These are phyloP conservation scores for Muscidifurax raptorellus DNA, from an alignment of 1,140 invertebrate genomes.

Conservation along the genomic window DNA sequence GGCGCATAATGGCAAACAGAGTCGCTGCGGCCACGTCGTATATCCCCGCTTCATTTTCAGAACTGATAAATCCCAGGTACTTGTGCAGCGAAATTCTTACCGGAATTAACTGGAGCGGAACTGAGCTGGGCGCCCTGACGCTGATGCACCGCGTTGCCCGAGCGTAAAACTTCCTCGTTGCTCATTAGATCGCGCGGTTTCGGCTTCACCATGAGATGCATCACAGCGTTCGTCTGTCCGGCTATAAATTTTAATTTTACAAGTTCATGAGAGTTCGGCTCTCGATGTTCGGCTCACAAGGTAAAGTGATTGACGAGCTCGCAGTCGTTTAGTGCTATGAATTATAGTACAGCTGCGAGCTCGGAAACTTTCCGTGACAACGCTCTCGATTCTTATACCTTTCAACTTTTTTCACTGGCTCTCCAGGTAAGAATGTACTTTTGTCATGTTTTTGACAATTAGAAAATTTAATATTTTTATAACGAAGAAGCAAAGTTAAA, in stretches of 20 bases:
- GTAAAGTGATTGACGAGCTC: neutral
- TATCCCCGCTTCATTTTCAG: neutral
- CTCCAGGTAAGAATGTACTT: too few species aligned
- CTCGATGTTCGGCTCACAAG: neutral
- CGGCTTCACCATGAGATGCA: conserved; percentile 83
- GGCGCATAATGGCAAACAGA: neutral
- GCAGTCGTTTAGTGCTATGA: neutral
- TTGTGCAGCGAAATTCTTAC: conserved; percentile 54
- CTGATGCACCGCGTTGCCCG: conserved; percentile 70
- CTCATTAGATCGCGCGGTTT: conserved; percentile 85
- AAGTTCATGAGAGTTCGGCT: neutral
- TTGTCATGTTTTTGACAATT: neutral
- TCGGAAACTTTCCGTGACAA: neutral
- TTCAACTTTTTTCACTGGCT: neutral
- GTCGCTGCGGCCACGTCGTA: neutral
- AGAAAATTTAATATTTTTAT: neutral
- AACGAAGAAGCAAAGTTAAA: neutral
- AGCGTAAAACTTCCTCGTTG: conserved; percentile 82
- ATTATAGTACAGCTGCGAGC: neutral
- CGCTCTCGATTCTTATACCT: neutral
- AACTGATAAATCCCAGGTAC: neutral
- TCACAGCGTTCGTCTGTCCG: conserved; percentile 83
- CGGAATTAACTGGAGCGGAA: conserved; percentile 68
- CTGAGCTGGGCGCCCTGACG: conserved; percentile 68
- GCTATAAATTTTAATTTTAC: conserved; percentile 72